phyloP scores from a whole-genome alignment of 2,888 invertebrate genomes.

The Aphidoletes aphidimyza region DNA sequence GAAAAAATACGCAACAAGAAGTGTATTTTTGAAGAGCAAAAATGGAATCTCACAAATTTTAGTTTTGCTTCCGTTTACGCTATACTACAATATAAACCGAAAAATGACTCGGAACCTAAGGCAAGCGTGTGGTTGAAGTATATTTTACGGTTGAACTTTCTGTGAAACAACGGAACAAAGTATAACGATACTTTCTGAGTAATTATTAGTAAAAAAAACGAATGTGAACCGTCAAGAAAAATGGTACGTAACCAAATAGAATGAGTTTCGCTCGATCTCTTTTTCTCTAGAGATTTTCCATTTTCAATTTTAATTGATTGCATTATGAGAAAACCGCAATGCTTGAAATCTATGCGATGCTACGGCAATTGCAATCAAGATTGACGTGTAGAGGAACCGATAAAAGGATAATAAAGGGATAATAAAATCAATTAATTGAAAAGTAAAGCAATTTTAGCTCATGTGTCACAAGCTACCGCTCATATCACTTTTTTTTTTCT shows the following conservation, averaged over 20 bases:
- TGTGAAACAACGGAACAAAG: background rate
- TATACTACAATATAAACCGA: background rate
- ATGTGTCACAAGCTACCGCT: background rate
- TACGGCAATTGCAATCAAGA: background rate
- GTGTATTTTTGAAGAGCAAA: too few relatives aligned
- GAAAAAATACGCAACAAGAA: background rate
- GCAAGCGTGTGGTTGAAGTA: background rate
- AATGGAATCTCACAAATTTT: background rate
- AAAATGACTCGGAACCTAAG: background rate
- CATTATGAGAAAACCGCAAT: background rate
- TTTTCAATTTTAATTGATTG: slow-evolving; percentile 7
- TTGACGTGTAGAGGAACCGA: background rate
- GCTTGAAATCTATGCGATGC: background rate
- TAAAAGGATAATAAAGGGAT: background rate
- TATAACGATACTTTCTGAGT: background rate
- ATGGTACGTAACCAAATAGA: too few relatives aligned
- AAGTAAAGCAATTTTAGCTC: background rate
- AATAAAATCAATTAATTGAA: slow-evolving; percentile 33
- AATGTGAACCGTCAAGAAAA: background rate
- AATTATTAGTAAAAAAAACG: slow-evolving; percentile 10
- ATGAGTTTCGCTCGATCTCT: background rate
- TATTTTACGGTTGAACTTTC: background rate
- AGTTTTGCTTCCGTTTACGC: background rate
- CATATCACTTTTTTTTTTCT: background rate
- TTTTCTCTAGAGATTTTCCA: background rate